phyloP scores from a whole-genome alignment of 2,888 invertebrate genomes.

The Mesorhabditis spiculigera region DNA sequence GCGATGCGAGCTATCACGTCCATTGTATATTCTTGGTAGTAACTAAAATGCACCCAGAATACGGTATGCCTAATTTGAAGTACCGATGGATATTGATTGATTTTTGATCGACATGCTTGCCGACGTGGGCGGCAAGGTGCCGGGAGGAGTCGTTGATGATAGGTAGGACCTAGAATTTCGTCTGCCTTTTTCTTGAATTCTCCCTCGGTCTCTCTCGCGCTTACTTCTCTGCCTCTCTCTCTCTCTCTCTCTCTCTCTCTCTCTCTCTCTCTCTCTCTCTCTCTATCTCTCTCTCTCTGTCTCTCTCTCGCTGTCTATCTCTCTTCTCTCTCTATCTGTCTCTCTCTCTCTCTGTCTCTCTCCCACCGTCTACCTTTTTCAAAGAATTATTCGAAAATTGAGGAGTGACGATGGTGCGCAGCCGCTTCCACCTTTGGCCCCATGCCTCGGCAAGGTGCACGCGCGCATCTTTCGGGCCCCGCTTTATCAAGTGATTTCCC shows the following conservation, averaged over 20 bases:
- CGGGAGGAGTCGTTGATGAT: background rate
- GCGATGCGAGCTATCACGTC: background rate
- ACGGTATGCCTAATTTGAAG: background rate
- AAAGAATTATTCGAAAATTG: background rate
- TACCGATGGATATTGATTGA: background rate
- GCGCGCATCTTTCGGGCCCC: background rate
- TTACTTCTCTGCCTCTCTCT: background rate
- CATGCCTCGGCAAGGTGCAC: background rate
- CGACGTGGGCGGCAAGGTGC: background rate
- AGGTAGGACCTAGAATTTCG: background rate
- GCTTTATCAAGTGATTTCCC: background rate
- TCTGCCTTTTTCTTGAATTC: too few relatives aligned
- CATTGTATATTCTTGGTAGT: conserved; percentile 1
- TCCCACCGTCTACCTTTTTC: too few relatives aligned
- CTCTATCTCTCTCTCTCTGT: too few relatives aligned
- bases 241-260: background rate
- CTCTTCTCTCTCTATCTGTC: too few relatives aligned
- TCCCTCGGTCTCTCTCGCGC: too few relatives aligned
- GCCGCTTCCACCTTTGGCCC: background rate
- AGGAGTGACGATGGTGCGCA: background rate
- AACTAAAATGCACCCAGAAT: background rate
- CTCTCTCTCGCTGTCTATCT: too few relatives aligned
- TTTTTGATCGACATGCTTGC: background rate
- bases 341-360: too few relatives aligned
- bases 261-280: background rate